Base-by-base conservation (phyloP, 2,797 vertebrate species). In the Nyctalus aviator region DNA sequence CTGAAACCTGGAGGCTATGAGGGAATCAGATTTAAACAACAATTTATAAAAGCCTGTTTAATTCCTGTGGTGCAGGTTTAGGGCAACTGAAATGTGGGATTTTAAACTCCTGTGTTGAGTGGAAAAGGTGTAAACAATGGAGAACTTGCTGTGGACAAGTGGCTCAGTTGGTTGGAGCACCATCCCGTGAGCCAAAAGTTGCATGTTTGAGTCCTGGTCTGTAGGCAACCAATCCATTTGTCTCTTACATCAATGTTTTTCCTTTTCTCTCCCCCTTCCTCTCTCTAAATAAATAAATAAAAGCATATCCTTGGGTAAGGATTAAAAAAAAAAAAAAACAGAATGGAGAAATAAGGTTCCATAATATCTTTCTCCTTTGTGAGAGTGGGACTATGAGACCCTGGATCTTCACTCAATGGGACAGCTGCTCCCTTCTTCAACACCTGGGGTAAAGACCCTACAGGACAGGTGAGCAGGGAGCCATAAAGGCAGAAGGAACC, bases 21-120 rank as follows among this genome's bases (percentile, higher is more conserved):
- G 10, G 91, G 59, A n/a, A 23, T 93, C 62, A 77, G 44, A 76
- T 44, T 17, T 81, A 84, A 94, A 62, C 12, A 83, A 50, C 30
- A 82, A 68, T 23, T 69, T 66, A 77, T 77, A 84, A 92, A 88
- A 84, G 27, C 55, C 48, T 71, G 6, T 75, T 59, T 77, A 87
- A 81, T 76, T 30, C 75, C 18, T 13, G 20, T 25, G 35, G 7
- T 72, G 37, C 27, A 3, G 7, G 71, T 93, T 89, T 64, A 93
- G 15, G 82, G 30, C 44, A 87, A 83, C 23, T 90, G 62, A 15
- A 66, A n/a, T 66, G 64, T 18, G n/a, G 14, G 64, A 32, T 66
- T 66, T 66, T 66, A 66, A 8, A 62, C n/a, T 87, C 30, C 27
- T 21, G 10, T 11, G 23, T 21, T 30, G 32, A 71, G 53, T 44